Evolutionary conservation across 2,888 invertebrate species (phyloP), one percentile per base, ranked within the genome.

Genomic region (Catocala fraxini): DNA sequence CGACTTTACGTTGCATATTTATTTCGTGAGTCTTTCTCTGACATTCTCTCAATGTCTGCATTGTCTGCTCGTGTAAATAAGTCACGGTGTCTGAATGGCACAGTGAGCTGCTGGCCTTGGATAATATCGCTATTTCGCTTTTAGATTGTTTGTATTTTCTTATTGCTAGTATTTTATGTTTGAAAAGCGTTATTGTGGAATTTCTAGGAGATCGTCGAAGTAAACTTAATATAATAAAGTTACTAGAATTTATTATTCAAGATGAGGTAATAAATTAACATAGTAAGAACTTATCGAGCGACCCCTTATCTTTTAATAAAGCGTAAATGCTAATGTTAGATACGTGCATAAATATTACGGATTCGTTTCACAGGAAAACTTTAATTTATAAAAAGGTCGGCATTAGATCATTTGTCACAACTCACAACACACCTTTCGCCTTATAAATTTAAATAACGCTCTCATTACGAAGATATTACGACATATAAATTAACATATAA

Each of bases 401-500:
- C 51, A 67, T 67, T 67, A 43, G 45, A 67, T 70, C 43, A 59
- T 60, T 64, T 56, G 59, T 62, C 39, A 56, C 25, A 58, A 59
- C 56, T n/a, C n/a, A 52, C 51, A 15, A 15, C 15, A 15, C 15
- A 56, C 65, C 64, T 61, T 11, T 51, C 45, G 34, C 61, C 55
- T 57, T 15, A 13, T 6, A 48, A 46, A 56, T 63, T 64, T 60
- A 63, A 70, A 68, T 68, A 68, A 56, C 46, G 56, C 52, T 41
- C 56, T 60, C 41, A 58, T 69, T 71, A 57, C 48, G 56, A 11
- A 49, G 41, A 61, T 55, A 75, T 73, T 73, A 78, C 71, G 57
- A 66, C 72, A 65, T 54, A 55, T 25, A 41, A 57, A 76, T 73
- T 73, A 64, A 48, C 70, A 75, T 77, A 72, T 66, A 76, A 78